Conservation (phyloP, 2,888 invertebrate genomes). For the Drosophila engyochracea region DNA sequence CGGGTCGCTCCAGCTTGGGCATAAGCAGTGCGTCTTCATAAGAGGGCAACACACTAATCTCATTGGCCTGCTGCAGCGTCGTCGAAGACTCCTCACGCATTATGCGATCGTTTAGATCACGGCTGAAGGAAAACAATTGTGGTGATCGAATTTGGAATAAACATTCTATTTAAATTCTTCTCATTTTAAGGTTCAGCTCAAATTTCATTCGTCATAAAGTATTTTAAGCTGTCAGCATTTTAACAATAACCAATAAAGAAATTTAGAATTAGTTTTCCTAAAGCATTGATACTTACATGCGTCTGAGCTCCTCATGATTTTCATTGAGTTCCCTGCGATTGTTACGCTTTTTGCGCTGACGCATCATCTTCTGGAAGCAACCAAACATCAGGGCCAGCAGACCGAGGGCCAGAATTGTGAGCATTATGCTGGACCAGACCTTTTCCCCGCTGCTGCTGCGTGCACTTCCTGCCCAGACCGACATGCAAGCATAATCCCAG, state of each 20-base stretch:
- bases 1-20: constrained; percentile 89
- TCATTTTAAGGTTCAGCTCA: neutral
- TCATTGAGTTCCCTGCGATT: constrained; percentile 86
- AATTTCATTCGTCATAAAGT: neutral
- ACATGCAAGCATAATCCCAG: constrained; percentile 90
- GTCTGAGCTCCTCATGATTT: constrained; percentile 84
- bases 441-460: constrained; percentile 85
- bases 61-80: constrained; percentile 88
- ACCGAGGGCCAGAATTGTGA: constrained; percentile 83
- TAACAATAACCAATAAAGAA: neutral
- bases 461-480: constrained; percentile 87
- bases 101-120: constrained; percentile 86
- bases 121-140: constrained; percentile 58
- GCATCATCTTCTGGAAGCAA: constrained; percentile 86
- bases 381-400: constrained; percentile 62
- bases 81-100: constrained; percentile 86
- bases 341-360: constrained; percentile 85
- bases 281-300: constrained; percentile 77
- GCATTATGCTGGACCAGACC: constrained; percentile 88
- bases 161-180: neutral
- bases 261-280: neutral
- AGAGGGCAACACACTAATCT: constrained; percentile 91
- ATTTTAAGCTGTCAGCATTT: neutral
- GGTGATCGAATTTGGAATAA: neutral
- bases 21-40: constrained; percentile 92